Percentiles rank a stretch among this genome's conserved stretches.
These are phyloP conservation scores for rat (Rattus norvegicus) DNA, from an alignment of 2,113 vertebrate genomes.

Conservation along the genomic window GRCr8 NC_086022.1:157797501-157798000, in stretches of 20 bases:
- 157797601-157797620: not conserved
- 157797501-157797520: no score
- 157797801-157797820: no score
- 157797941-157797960: not conserved
- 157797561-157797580: not conserved
- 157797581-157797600: not conserved
- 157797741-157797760: not conserved
- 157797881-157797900: not conserved
- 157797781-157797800: not conserved
- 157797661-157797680: not conserved
- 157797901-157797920: no score
- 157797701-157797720: not conserved
- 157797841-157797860: not conserved
- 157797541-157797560: not conserved
- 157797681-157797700: not conserved
- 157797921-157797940: not conserved
- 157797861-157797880: not conserved
- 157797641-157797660: not conserved
- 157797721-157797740: not conserved
- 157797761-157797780: not conserved
- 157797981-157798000: not conserved
- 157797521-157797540: not conserved
- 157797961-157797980: not conserved
- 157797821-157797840: not conserved
- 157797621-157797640: not conserved